Evolutionary conservation across 1,140 invertebrate genomes (phyloP), one percentile per base, ranked within the genome.

Genomic region (Drosophila mojavensis): DNA sequence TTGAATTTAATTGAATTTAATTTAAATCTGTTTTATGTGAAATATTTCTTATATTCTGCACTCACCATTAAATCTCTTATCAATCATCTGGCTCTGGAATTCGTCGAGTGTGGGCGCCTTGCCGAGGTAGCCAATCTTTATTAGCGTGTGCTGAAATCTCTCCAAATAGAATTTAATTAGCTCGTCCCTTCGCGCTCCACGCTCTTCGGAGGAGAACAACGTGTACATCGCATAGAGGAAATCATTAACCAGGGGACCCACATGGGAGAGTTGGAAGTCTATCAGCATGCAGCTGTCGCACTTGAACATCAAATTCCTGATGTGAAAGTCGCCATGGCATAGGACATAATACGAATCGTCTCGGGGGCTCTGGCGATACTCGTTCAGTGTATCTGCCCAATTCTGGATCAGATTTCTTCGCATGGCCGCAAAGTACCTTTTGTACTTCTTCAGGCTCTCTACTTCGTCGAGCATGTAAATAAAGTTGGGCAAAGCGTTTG

Each of bases 301-400:
- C 24, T 75, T 78, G 10, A 78, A 78, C 78, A 80, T 80, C n/a
- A 74, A 6, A 43, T 80, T 80, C 10, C 59, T 51, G 6, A 53
- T 33, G 51, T 80, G 78, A 64, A 80, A 80, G 43, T 80, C 78
- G 3, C 78, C 78, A 30, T 80, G 78, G n/a, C 69, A 77, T 2
- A 80, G 61, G 7, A 80, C 78, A 59, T 77, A 77, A 55, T 43
- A 51, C 0, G 55, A 41, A 17, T 26, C 17, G 9, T 48, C 5
- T 9, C 33, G 41, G 0, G 28, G 61, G n/a, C 50, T 15, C 4
- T 77, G 50, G 11, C 51, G 75, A 24, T 66, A 74, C 30, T 77
- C 78, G 20, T 26, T 15, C 13, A 65, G 26, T 2, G 17, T 24
- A 6, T 61, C 51, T 9, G 62, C 47, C 70, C 70, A 72, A 36